Conservation (phyloP, 2,888 invertebrate species). For the Neocrepidodera transversa region DNA sequence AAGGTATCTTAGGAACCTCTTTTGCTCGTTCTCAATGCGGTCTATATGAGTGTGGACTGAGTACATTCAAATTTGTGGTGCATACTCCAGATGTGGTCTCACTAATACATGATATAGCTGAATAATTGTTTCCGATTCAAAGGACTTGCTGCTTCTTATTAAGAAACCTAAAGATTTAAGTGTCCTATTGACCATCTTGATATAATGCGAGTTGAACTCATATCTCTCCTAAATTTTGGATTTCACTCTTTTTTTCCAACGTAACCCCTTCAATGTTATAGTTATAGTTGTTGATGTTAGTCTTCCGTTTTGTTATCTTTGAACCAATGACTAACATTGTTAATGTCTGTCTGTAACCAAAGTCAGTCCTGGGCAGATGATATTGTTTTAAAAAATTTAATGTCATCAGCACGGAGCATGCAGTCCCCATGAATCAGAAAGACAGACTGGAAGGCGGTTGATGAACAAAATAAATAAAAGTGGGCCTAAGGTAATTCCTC, state of each 20-base stretch:
- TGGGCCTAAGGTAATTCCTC: too few species aligned
- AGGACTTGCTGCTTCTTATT: too few species aligned
- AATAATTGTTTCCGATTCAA: not conserved
- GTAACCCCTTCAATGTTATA: not conserved
- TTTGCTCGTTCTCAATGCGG: conserved; percentile 1
- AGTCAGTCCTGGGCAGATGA: not conserved
- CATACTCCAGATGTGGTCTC: conserved; percentile 26
- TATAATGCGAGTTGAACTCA: not conserved
- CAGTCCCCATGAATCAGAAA: not conserved
- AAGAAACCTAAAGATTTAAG: not conserved
- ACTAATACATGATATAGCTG: conserved; percentile 26
- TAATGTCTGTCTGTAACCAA: not conserved
- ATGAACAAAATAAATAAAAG: too few species aligned
- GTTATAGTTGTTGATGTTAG: not conserved
- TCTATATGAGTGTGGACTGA: conserved; percentile 4
- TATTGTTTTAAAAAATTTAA: not conserved
- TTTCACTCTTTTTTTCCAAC: not conserved
- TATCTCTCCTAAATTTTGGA: not conserved
- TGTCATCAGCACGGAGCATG: not conserved
- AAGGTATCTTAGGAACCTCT: not conserved
- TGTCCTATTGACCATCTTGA: not conserved
- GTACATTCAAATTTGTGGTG: conserved; percentile 20
- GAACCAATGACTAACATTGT: not conserved
- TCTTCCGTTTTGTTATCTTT: not conserved
- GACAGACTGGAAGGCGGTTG: too few species aligned